Percentiles rank a stretch among this genome's conserved stretches.
phyloP scores from a whole-genome alignment of 2,113 vertebrate species.

The Maccullochella peelii region DNA sequence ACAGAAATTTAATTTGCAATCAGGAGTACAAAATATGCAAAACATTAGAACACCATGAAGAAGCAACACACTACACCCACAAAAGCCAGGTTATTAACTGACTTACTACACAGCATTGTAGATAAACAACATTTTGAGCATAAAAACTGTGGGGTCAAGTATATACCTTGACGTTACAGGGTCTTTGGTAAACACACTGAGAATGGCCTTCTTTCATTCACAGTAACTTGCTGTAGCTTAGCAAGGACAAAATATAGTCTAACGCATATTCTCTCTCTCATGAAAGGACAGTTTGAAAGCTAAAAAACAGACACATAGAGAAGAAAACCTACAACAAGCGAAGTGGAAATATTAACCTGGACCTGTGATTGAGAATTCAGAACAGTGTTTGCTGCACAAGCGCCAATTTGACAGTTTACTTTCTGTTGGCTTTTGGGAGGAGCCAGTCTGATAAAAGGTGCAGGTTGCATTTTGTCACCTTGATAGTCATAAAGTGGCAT shows the following conservation, averaged over 20 bases:
- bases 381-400: neutral
- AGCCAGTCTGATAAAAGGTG: neutral
- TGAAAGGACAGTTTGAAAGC: constrained; percentile 3
- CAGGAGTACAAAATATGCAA: neutral
- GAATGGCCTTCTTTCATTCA: neutral
- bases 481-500: constrained; percentile 20
- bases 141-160: neutral
- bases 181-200: neutral
- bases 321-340: neutral
- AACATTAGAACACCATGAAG: neutral
- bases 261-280: neutral
- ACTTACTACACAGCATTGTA: neutral
- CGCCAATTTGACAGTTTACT: neutral
- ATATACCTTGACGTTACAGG: neutral
- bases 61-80: neutral
- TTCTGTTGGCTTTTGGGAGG: neutral
- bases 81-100: neutral
- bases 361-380: neutral
- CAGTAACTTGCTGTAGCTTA: neutral
- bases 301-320: neutral
- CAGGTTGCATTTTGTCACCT: constrained; percentile 24
- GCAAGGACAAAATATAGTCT: neutral
- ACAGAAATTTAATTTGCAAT: neutral
- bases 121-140: neutral
- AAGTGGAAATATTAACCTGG: neutral